Percentiles rank a stretch among this genome's conserved stretches.
phyloP scores from a whole-genome alignment of 2,113 vertebrate genomes.

The Girardinichthys multiradiatus region DNA sequence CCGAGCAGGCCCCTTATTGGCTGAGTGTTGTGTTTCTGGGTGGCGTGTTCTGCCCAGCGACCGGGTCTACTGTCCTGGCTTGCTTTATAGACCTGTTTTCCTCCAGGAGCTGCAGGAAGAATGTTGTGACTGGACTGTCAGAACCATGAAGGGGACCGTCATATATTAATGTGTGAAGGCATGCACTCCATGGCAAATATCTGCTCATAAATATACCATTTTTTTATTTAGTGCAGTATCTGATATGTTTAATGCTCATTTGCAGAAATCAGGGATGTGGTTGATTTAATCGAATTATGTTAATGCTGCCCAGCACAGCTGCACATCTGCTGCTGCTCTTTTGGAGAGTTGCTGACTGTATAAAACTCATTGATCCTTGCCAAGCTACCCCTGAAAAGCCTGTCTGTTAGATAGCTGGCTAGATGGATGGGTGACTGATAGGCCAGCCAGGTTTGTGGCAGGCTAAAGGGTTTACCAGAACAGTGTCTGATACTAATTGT shows the following conservation, averaged over 20 bases:
- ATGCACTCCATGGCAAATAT: conserved; percentile 12
- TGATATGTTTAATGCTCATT: conserved; percentile 12
- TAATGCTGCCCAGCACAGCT: conserved; percentile 24
- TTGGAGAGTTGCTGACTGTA: conserved; percentile 72
- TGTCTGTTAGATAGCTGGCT: conserved; percentile 36
- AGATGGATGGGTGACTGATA: conserved; percentile 34
- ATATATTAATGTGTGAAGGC: conserved; percentile 25
- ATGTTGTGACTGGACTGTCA: conserved; percentile 35
- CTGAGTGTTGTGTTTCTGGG: conserved; percentile 37
- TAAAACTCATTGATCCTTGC: conserved; percentile 64
- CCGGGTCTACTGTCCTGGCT: conserved; percentile 62
- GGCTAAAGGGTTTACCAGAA: conserved; percentile 13
- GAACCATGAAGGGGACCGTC: conserved; percentile 23
- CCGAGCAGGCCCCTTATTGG: conserved; percentile 60
- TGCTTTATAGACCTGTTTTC: conserved; percentile 51
- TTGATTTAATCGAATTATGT: conserved; percentile 31
- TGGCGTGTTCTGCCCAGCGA: conserved; percentile 73
- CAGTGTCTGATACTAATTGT: conserved; percentile 16
- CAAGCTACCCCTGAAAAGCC: conserved; percentile 68
- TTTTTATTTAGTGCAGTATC: conserved; percentile 19
- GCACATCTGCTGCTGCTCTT: conserved; percentile 25
- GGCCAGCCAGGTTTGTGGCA: conserved; percentile 25
- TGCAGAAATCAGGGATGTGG: neutral
- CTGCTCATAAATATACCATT: neutral
- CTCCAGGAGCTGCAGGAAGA: conserved; percentile 38